Evolutionary conservation across 2,797 vertebrate species (phyloP).

Genomic region (Buphagus erythrorhynchus): DNA sequence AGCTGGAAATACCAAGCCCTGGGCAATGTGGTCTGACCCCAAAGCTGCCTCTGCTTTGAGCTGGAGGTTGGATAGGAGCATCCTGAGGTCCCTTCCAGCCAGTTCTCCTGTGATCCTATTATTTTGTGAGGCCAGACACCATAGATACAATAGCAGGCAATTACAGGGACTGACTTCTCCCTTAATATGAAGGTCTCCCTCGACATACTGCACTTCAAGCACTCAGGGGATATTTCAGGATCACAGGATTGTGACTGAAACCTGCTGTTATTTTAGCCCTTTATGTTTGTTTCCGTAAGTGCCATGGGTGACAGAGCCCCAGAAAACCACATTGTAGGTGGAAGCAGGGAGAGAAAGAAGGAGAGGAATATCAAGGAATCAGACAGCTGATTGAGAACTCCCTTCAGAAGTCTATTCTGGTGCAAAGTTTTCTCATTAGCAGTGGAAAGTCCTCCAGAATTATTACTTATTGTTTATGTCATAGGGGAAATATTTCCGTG

Average conservation of each 20-base stretch:
- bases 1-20: background rate
- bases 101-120: background rate
- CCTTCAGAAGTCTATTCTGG: background rate
- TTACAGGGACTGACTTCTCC: background rate
- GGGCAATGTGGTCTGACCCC: background rate
- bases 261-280: constrained; percentile 13
- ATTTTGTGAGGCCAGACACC: background rate
- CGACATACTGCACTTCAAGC: fast-evolving
- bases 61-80: background rate
- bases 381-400: background rate
- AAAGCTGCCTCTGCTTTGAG: background rate
- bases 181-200: background rate
- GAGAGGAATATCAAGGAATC: background rate
- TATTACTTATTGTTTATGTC: background rate
- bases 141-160: background rate
- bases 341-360: background rate
- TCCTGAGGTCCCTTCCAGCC: background rate
- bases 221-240: constrained; percentile 31
- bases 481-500: background rate
- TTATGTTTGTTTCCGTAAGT: background rate
- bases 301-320: background rate
- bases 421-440: background rate
- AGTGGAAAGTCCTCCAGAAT: background rate
- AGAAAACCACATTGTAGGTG: background rate
- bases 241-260: background rate